phyloP scores from a whole-genome alignment of 1,140 invertebrate genomes.

The Acyrthosiphon pisum region DNA sequence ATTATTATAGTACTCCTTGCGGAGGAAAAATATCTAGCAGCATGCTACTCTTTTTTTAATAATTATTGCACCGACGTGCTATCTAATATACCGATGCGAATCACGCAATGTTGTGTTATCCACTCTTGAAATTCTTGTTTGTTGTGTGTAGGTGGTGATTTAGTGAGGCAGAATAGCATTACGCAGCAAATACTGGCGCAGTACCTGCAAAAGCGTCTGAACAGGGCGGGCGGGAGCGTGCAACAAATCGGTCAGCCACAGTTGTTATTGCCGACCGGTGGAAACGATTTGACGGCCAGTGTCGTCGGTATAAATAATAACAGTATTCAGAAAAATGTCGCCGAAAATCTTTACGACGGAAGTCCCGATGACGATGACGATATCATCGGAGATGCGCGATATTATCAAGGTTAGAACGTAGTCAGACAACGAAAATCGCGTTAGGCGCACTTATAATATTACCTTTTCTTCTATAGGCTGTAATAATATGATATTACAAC shows the following conservation, averaged over 20 bases:
- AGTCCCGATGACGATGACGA: neutral
- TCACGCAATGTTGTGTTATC: neutral
- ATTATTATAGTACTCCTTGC: too few relatives aligned
- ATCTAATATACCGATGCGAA: neutral
- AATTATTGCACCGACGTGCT: too few relatives aligned
- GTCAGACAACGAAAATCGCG: neutral
- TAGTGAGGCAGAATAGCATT: slow-evolving; percentile 74
- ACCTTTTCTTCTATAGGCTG: neutral
- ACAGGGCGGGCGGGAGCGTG: slow-evolving; percentile 62
- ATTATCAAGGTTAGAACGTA: slow-evolving; percentile 35
- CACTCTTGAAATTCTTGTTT: slow-evolving; percentile 42
- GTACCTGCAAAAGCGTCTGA: slow-evolving; percentile 71
- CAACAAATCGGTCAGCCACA: slow-evolving; percentile 58
- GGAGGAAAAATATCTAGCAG: too few relatives aligned
- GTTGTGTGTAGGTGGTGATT: slow-evolving; percentile 63
- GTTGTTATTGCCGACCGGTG: neutral
- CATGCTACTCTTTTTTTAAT: too few relatives aligned
- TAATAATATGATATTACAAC: neutral
- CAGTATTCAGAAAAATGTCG: slow-evolving; percentile 55
- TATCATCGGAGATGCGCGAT: neutral
- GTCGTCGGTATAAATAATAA: neutral
- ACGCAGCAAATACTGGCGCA: slow-evolving; percentile 75
- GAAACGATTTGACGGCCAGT: neutral
- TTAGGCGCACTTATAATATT: neutral
- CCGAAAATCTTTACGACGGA: slow-evolving; percentile 60